phyloP scores from a whole-genome alignment of 2,888 invertebrate genomes.

The Hesperia comma region DNA sequence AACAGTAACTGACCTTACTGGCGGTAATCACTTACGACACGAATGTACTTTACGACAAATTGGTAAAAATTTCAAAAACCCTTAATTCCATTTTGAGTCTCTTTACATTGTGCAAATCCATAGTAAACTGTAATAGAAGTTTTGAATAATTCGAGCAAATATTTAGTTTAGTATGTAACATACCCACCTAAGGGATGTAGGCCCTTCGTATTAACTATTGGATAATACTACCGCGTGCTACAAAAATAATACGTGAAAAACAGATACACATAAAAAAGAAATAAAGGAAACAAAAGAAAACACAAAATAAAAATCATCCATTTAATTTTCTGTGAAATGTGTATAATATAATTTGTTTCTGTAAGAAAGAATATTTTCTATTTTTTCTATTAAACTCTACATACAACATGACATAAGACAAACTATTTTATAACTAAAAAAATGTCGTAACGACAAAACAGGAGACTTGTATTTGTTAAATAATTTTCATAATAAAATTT shows the following conservation, averaged over 20 bases:
- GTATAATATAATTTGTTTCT: conserved; percentile 74
- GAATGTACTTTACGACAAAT: conserved; percentile 37
- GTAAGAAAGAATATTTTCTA: conserved; percentile 72
- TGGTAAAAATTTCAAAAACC: conserved; percentile 51
- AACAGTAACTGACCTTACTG: not conserved
- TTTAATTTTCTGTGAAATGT: conserved; percentile 78
- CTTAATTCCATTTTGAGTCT: conserved; percentile 58
- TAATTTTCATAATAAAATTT: conserved; percentile 71
- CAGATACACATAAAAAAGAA: conserved; percentile 48
- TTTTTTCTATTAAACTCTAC: conserved; percentile 76
- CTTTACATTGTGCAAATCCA: conserved; percentile 68
- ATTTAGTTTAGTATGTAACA: conserved; percentile 15
- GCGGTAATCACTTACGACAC: conserved; percentile 18
- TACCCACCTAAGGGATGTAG: conserved; percentile 41
- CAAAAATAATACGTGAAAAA: conserved; percentile 46
- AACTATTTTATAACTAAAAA: conserved; percentile 60
- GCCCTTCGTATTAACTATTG: conserved; percentile 42
- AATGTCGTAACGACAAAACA: conserved; percentile 71
- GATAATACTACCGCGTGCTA: conserved; percentile 38
- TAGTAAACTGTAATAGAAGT: conserved; percentile 44
- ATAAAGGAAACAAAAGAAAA: conserved; percentile 57
- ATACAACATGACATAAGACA: conserved; percentile 72
- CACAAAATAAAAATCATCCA: conserved; percentile 71
- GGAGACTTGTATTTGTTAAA: conserved; percentile 64
- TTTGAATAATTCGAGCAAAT: conserved; percentile 28